Evolutionary conservation across 2,888 invertebrate species (phyloP), one percentile per base, ranked within the genome.

Genomic region (Campoplex capitator): DNA sequence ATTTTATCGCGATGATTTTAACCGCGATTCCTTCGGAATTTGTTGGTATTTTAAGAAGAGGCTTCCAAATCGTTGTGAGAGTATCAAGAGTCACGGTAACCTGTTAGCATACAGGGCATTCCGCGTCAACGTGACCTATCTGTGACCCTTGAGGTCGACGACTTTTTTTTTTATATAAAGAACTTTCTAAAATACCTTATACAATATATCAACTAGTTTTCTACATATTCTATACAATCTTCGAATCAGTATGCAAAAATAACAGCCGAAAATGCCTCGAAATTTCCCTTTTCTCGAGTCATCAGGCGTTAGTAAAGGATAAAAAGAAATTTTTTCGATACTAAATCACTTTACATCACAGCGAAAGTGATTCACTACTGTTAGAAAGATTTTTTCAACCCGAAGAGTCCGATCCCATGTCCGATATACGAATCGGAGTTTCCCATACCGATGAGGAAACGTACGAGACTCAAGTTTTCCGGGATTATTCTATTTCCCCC

Each of bases 61-160:
- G n/a, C 42, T 38, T 67, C 67, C 18, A 38, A 67, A 42, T 67
- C 38, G 18, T 18, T 3, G 67, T 42, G 68, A 42, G n/a, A 38
- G 42, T 23, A n/a, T 42, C 9, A 42, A 68, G 67, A 35, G 38
- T n/a, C 42, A 68, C 68, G 11, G 23, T 42, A 68, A 68, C 68
- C 68, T 68, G 68, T 42, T 68, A 42, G 68, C 42, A 13, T 42
- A 68, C n/a, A 23, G 68, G 68, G 68, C 68, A 42, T 68, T 68
- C 68, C 68, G 2, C 42, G 42, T 42, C 8, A 68, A 68, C 38
- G 18, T 23, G 23, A 42, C 11, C 42, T 42, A 16, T 38, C 35
- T 9, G n/a, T n/a, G 38, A 67, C 38, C 68, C 68, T 42, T 42
- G 38, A 42, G 42, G 68, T 68, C 38, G n/a, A 68, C n/a, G 68